phyloP scores from a whole-genome alignment of 2,113 vertebrate species.

The Otocyon megalotis region DNA sequence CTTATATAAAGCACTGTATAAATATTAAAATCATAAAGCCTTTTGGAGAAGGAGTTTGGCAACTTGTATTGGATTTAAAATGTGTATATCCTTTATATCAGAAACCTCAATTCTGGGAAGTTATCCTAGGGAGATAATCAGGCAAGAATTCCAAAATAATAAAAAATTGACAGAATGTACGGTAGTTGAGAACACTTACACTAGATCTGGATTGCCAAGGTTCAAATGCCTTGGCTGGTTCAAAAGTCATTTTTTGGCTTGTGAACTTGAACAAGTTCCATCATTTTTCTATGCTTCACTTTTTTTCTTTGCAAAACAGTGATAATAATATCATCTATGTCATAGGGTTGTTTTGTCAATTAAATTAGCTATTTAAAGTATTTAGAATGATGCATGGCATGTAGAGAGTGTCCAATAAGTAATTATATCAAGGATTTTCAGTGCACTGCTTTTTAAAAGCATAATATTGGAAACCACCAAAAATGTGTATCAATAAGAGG shows the following conservation, averaged over 20 bases:
- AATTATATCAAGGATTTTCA: background rate
- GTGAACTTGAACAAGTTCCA: background rate
- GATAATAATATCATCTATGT: background rate
- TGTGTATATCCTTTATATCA: background rate
- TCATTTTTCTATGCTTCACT: background rate
- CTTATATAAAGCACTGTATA: background rate
- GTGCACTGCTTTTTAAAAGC: background rate
- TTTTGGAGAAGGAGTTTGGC: background rate
- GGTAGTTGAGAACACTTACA: background rate
- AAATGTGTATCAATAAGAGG: background rate
- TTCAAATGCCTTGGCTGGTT: background rate
- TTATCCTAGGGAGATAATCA: background rate
- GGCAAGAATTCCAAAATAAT: background rate
- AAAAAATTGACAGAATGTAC: background rate
- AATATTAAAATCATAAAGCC: background rate
- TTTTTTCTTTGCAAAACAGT: background rate
- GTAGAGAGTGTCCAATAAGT: background rate
- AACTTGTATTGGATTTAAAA: background rate
- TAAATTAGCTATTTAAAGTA: background rate
- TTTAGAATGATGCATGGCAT: background rate
- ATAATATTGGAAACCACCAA: background rate
- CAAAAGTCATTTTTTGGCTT: background rate
- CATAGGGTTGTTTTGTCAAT: background rate
- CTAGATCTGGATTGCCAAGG: background rate
- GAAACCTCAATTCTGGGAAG: constrained; percentile 30